Conservation (phyloP, 1,140 invertebrate genomes). For the Adelges cooleyi region DNA sequence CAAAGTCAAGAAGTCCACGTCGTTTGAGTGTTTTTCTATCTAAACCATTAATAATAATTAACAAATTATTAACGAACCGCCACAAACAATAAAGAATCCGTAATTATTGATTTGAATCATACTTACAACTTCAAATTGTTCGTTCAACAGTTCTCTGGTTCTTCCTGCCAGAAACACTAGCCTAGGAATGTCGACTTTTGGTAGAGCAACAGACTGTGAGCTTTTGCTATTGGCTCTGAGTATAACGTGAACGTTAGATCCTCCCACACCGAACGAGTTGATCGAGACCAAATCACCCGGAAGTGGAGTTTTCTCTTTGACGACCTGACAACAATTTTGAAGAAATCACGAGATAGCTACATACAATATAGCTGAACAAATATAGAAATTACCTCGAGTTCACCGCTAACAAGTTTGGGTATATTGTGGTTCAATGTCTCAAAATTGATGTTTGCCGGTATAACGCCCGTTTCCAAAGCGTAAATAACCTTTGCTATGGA, state of each 20-base stretch:
- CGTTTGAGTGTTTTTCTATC: neutral
- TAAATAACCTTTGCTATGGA: constrained; percentile 45
- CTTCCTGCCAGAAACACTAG: constrained; percentile 33
- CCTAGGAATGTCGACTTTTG: constrained; percentile 32
- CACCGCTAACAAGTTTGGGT: constrained; percentile 44
- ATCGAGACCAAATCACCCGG: constrained; percentile 42
- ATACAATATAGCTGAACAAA: neutral
- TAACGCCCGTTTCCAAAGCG: constrained; percentile 32
- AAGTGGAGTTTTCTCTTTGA: constrained; percentile 43
- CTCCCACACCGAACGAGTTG: constrained; percentile 55
- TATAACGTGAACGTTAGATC: constrained; percentile 50
- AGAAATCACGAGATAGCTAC: neutral
- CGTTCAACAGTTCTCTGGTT: constrained; percentile 26
- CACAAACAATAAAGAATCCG: too few relatives aligned
- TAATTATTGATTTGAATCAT: too few relatives aligned
- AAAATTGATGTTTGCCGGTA: constrained; percentile 35
- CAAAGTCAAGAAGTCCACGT: constrained; percentile 38
- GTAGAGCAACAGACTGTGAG: neutral
- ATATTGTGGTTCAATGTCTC: constrained; percentile 41
- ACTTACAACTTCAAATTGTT: constrained; percentile 25
- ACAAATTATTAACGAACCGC: too few relatives aligned
- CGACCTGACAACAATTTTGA: constrained; percentile 43
- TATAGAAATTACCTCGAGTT: constrained; percentile 32
- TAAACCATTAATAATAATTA: neutral
- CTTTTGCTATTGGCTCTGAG: constrained; percentile 36